These are phyloP conservation scores for Amphimallon solstitiale DNA, from an alignment of 2,888 invertebrate genomes.

Conservation along the genomic window DNA sequence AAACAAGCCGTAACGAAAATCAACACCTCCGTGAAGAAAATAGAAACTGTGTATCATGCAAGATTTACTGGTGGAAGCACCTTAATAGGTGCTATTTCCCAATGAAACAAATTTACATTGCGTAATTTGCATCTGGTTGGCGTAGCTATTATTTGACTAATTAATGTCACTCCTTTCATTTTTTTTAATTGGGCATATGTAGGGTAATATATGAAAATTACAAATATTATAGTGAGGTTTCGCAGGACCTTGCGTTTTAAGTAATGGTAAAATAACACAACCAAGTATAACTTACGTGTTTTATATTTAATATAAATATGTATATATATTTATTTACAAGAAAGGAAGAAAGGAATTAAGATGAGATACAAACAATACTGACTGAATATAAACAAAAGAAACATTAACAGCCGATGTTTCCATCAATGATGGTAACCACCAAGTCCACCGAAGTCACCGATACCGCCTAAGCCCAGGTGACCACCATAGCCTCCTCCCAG, in stretches of 20 bases:
- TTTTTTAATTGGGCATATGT: no score
- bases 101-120: no score
- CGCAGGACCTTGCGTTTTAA: background rate
- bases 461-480: constrained; percentile 43
- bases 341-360: constrained; percentile 30
- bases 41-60: no score
- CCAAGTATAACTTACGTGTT: constrained; percentile 27
- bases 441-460: constrained; percentile 44
- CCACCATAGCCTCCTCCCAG: constrained; percentile 36
- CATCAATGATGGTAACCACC: constrained; percentile 43
- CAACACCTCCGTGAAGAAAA: no score
- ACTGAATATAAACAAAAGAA: constrained; percentile 31
- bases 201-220: background rate
- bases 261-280: background rate
- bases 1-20: no score
- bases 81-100: no score
- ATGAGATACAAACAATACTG: constrained; percentile 40
- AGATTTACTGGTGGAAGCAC: no score
- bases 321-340: constrained; percentile 40
- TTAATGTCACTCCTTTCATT: no score
- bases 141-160: no score
- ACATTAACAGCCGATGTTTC: constrained; percentile 34
- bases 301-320: constrained; percentile 38
- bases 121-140: no score
- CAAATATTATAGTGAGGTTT: background rate